These are phyloP conservation scores for Fissipunctia ypsillon DNA, from an alignment of 2,888 invertebrate species.

Conservation along the genomic window DNA sequence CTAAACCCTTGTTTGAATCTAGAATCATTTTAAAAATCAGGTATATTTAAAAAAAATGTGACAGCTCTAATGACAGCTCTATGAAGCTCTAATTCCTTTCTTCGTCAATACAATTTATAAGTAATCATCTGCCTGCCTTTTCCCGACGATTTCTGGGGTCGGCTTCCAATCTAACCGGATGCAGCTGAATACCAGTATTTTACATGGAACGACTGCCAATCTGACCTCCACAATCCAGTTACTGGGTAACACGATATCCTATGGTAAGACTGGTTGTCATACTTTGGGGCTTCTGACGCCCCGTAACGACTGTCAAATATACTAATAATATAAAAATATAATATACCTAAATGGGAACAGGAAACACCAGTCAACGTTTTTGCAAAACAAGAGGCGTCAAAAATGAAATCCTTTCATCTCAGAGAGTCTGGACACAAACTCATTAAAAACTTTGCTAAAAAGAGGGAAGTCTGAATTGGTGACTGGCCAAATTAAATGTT, in stretches of 20 bases:
- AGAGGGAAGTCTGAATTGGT: constrained; percentile 66
- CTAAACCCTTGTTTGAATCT: not conserved
- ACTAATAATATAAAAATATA: not conserved
- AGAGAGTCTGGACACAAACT: constrained; percentile 49
- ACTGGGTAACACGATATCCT: too few species aligned
- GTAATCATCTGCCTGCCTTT: too few species aligned
- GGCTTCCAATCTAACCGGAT: too few species aligned
- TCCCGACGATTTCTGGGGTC: too few species aligned
- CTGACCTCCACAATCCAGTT: too few species aligned
- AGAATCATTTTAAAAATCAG: not conserved
- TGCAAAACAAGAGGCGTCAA: constrained; percentile 43
- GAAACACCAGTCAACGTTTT: constrained; percentile 29
- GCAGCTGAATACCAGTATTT: too few species aligned
- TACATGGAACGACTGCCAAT: too few species aligned
- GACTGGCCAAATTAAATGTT: constrained; percentile 71
- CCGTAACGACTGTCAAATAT: too few species aligned
- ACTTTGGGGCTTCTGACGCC: too few species aligned
- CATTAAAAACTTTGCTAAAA: constrained; percentile 65
- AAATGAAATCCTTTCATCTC: constrained; percentile 46
- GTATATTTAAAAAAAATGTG: not conserved
- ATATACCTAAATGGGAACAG: not conserved
- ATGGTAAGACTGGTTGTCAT: too few species aligned
- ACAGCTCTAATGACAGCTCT: not conserved
- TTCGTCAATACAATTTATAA: not conserved
- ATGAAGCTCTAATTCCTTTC: not conserved